A percentile compares a stretch with the other conserved stretches of the same genome.
Conservation (phyloP, 2,888 invertebrate species). For the Latrodectus hesperus region DNA sequence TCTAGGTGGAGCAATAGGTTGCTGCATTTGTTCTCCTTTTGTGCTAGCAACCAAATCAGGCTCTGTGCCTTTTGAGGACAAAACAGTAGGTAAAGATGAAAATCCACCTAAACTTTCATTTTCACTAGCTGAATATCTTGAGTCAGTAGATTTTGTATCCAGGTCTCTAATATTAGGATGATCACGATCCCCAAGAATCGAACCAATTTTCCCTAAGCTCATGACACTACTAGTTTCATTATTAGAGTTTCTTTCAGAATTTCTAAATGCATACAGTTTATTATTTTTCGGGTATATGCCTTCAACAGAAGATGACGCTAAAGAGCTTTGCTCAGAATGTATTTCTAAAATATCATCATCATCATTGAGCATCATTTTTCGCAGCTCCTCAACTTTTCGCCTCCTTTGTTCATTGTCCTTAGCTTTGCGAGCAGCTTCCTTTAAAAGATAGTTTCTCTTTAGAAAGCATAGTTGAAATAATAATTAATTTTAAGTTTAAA, state of each 20-base stretch:
- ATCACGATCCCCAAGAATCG: constrained; percentile 81
- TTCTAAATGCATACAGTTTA: constrained; percentile 14
- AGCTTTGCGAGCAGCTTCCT: constrained; percentile 70
- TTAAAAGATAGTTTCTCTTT: constrained; percentile 10
- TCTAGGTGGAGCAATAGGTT: constrained; percentile 86
- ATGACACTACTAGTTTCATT: constrained; percentile 84
- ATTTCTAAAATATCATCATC: constrained; percentile 77
- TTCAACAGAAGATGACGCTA: constrained; percentile 86
- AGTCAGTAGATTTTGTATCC: constrained; percentile 46
- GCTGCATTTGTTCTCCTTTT: constrained; percentile 77
- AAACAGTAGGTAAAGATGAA: neutral
- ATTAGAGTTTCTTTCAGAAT: constrained; percentile 44
- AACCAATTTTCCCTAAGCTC: constrained; percentile 87
- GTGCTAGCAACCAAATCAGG: constrained; percentile 96
- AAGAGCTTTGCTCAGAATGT: constrained; percentile 83
- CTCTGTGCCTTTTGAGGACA: constrained; percentile 76
- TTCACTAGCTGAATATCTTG: constrained; percentile 54
- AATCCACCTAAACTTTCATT: constrained; percentile 30
- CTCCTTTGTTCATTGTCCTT: constrained; percentile 78
- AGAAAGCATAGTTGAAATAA: neutral
- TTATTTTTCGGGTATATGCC: constrained; percentile 71
- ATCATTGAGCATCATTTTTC: constrained; percentile 86
- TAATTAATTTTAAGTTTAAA: neutral
- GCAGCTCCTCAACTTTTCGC: constrained; percentile 86
- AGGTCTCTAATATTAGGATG: constrained; percentile 28